Evolutionary conservation across 2,888 invertebrate genomes (phyloP).

Genomic region (Apamea crenata): DNA sequence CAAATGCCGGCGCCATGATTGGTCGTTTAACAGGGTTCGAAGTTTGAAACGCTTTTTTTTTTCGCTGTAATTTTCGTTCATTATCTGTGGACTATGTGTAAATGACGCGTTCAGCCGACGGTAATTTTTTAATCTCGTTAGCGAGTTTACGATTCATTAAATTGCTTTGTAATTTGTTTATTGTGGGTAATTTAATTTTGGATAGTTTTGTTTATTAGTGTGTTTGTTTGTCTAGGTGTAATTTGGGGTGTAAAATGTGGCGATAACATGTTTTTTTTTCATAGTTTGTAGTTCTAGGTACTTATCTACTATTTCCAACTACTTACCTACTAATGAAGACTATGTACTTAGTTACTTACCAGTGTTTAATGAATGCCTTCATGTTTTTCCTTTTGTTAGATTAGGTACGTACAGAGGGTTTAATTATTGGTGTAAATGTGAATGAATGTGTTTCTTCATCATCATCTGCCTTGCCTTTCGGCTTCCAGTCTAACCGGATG

Average conservation of each 20-base stretch:
- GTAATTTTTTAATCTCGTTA: conserved; percentile 70
- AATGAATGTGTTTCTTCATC: not conserved
- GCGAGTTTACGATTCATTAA: conserved; percentile 61
- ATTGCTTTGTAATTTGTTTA: conserved; percentile 56
- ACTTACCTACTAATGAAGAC: not conserved
- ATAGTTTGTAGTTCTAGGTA: not conserved
- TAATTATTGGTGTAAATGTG: no score
- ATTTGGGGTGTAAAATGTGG: not conserved
- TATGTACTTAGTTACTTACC: not conserved
- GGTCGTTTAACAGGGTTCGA: conserved; percentile 83
- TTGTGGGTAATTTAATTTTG: conserved; percentile 54
- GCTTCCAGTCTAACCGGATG: not conserved
- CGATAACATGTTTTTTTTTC: not conserved
- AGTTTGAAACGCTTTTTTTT: conserved; percentile 84
- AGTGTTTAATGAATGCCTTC: not conserved
- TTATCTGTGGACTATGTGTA: conserved; percentile 72
- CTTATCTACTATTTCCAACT: not conserved
- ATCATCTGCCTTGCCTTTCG: not conserved
- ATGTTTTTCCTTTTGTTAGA: not conserved
- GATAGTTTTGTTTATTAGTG: conserved; percentile 18
- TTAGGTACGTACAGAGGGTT: no score
- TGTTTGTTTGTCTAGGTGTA: not conserved
- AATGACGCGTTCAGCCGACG: conserved; percentile 71
- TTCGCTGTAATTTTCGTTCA: conserved; percentile 79
- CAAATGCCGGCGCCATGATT: conserved; percentile 81